A percentile compares a stretch with the other conserved stretches of the same genome.
These are phyloP conservation scores for Limonius californicus DNA, from an alignment of 1,140 invertebrate genomes.

Conservation along the genomic window DNA sequence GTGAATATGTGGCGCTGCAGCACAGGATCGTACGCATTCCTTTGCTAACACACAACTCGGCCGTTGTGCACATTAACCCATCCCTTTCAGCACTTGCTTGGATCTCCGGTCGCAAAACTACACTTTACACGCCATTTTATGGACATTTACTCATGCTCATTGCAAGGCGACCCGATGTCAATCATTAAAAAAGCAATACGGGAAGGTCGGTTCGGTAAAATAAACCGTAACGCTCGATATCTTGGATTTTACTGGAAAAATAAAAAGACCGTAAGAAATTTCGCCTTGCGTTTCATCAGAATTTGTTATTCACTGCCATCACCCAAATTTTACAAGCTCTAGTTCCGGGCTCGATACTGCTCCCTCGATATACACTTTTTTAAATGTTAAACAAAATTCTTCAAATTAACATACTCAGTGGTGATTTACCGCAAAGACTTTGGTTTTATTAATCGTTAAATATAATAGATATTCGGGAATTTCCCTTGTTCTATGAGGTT, in stretches of 20 bases:
- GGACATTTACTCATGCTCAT: neutral
- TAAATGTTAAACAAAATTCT: too few species aligned
- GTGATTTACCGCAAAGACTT: too few species aligned
- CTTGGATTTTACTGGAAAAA: constrained; percentile 2
- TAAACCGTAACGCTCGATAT: constrained; percentile 1
- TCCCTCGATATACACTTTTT: neutral
- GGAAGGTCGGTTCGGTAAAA: neutral
- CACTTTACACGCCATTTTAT: neutral
- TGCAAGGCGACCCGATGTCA: neutral
- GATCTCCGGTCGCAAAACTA: neutral
- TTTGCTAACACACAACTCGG: neutral
- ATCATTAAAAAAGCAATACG: neutral
- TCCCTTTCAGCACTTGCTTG: neutral
- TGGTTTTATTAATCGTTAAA: too few species aligned
- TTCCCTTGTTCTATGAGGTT: neutral
- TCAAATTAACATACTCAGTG: too few species aligned
- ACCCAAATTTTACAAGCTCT: too few species aligned
- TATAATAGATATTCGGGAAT: too few species aligned
- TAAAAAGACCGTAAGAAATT: constrained; percentile 2
- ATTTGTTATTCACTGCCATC: neutral
- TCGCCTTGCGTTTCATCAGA: neutral
- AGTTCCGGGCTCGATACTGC: neutral
- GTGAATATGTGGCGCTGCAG: neutral
- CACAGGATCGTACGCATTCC: neutral
- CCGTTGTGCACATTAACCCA: neutral